Percentiles rank a stretch among this genome's conserved stretches.
phyloP scores from a whole-genome alignment of 2,888 invertebrate species.

The Pteria penguin region DNA sequence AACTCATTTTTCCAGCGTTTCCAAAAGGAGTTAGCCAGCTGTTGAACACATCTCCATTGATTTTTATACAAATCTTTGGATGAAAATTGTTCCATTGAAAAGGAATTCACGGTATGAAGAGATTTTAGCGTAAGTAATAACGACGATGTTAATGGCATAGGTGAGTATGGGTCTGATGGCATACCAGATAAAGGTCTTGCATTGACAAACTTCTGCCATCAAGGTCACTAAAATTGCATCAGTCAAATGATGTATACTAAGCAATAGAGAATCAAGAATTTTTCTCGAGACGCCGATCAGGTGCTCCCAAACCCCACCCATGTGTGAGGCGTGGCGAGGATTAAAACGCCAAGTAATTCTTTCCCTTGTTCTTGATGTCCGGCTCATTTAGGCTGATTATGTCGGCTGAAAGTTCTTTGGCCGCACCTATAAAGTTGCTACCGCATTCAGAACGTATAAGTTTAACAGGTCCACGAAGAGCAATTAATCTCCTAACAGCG shows the following conservation, averaged over 20 bases:
- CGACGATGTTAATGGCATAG: conserved; percentile 21
- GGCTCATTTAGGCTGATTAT: conserved; percentile 21
- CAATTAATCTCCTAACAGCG: conserved; percentile 33
- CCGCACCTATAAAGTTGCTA: conserved; percentile 44
- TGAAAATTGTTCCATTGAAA: conserved; percentile 1
- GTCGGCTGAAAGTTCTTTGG: not conserved
- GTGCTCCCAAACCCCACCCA: conserved; percentile 14
- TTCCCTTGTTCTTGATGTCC: not conserved
- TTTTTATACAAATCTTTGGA: conserved; percentile 20
- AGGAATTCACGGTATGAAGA: not conserved
- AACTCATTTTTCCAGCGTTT: conserved; percentile 36
- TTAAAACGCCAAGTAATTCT: conserved; percentile 26
- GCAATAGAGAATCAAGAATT: conserved; percentile 2
- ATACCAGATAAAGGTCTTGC: conserved; percentile 32
- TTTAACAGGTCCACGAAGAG: conserved; percentile 31
- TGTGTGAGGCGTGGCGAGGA: conserved; percentile 29
- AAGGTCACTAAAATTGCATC: conserved; percentile 39
- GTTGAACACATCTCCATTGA: conserved; percentile 33
- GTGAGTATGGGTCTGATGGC: conserved; percentile 27
- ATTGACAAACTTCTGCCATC: conserved; percentile 45
- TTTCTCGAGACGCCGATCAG: conserved; percentile 1
- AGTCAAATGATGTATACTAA: conserved; percentile 10
- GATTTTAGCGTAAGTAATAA: conserved; percentile 28
- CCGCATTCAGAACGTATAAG: conserved; percentile 35
- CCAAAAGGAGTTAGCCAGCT: conserved; percentile 33